Evolutionary conservation across 2,888 invertebrate genomes (phyloP).

Genomic region (Pyralis farinalis): DNA sequence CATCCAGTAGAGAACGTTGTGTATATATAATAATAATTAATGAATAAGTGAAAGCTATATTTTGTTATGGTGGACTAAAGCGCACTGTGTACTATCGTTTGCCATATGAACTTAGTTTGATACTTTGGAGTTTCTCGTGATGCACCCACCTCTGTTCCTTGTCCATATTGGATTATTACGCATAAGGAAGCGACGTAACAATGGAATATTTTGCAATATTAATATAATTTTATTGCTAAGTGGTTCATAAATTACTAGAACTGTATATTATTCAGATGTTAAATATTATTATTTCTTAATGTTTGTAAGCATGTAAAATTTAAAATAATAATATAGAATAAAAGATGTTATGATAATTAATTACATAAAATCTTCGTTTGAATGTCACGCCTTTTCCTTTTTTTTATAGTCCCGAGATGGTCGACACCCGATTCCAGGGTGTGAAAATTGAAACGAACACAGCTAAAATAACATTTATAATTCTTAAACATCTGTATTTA

Average conservation of each 20-base stretch:
- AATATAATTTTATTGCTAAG: conserved; percentile 65
- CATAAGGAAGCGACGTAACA: conserved; percentile 61
- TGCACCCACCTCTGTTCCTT: conserved; percentile 48
- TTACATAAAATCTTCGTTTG: conserved; percentile 76
- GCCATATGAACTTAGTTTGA: conserved; percentile 45
- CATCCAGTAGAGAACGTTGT: conserved; percentile 57
- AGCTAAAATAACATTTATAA: conserved; percentile 46
- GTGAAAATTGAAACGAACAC: conserved; percentile 18
- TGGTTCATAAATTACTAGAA: conserved; percentile 68
- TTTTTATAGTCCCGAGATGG: conserved; percentile 4
- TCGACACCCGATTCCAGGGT: not conserved
- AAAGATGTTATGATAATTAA: conserved; percentile 81
- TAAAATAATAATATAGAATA: conserved; percentile 81
- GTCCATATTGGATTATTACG: conserved; percentile 30
- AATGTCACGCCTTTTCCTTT: conserved; percentile 52
- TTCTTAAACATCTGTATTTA: conserved; percentile 42
- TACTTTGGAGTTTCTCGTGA: conserved; percentile 28
- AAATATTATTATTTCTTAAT: conserved; percentile 80
- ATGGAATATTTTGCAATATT: conserved; percentile 78
- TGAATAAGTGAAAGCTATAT: conserved; percentile 70
- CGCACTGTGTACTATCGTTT: conserved; percentile 50
- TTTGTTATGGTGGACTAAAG: conserved; percentile 67
- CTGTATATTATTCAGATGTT: conserved; percentile 80
- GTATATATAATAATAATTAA: conserved; percentile 57
- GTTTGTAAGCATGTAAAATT: conserved; percentile 81